Conservation (phyloP, 2,888 invertebrate genomes). For the Heliconius sara region DNA sequence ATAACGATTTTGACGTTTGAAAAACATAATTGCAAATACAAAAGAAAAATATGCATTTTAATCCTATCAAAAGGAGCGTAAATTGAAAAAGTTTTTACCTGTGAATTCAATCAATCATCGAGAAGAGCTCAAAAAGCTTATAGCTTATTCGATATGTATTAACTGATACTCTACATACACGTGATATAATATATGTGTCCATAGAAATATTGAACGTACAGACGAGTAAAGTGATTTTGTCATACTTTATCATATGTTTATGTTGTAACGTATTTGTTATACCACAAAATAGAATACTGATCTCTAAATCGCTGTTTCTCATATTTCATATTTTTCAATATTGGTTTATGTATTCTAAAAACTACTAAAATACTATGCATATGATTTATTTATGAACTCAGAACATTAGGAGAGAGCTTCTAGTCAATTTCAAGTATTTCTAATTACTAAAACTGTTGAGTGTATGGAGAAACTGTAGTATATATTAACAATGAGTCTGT, state of each 20-base stretch:
- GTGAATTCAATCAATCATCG: conserved; percentile 24
- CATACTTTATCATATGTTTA: neutral
- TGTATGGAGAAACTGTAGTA: conserved; percentile 1
- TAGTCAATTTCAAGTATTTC: conserved; percentile 21
- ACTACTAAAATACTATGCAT: too few species aligned
- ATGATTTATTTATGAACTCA: neutral
- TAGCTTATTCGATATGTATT: conserved; percentile 5
- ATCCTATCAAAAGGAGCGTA: conserved; percentile 1
- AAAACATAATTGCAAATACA: neutral
- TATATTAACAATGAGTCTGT: conserved; percentile 39
- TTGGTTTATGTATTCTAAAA: neutral
- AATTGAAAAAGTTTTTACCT: conserved; percentile 19
- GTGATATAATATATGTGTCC: neutral
- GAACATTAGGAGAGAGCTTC: neutral
- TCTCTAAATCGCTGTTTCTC: neutral
- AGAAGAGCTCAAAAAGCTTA: conserved; percentile 15
- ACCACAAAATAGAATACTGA: too few species aligned
- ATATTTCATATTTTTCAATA: neutral
- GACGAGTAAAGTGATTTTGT: neutral
- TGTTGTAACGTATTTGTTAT: neutral
- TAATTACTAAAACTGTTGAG: neutral
- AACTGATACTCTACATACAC: conserved; percentile 1
- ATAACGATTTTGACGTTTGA: neutral
- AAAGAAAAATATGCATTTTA: conserved; percentile 3
- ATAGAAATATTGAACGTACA: neutral